phyloP scores from a whole-genome alignment of 2,113 vertebrate genomes.

The Tyrannus savana region DNA sequence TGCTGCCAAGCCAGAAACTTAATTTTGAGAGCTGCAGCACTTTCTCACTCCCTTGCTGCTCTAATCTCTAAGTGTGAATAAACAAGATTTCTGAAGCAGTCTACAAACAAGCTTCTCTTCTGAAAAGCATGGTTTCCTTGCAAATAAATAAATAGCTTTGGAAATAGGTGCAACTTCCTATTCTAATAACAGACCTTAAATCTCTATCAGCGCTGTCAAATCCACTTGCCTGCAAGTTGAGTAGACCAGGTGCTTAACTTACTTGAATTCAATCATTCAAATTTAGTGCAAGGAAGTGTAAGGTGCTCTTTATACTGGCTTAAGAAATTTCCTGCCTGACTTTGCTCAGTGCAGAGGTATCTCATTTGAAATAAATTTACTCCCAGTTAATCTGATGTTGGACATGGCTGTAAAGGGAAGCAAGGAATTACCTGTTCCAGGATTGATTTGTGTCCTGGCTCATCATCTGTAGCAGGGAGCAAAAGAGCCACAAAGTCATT shows the following conservation, averaged over 20 bases:
- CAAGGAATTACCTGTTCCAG: not conserved
- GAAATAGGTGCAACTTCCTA: not conserved
- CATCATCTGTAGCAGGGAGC: not conserved
- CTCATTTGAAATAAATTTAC: not conserved
- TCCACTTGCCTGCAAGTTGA: not conserved
- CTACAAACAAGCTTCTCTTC: not conserved
- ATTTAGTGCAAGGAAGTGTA: not conserved
- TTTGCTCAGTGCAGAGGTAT: not conserved
- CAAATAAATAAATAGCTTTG: not conserved
- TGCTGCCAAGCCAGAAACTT: not conserved
- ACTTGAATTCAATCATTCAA: not conserved
- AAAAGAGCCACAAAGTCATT: not conserved
- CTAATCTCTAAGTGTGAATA: not conserved
- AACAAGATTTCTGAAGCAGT: not conserved
- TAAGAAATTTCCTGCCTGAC: not conserved
- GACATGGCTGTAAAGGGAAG: not conserved
- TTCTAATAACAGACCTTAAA: not conserved
- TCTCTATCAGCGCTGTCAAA: not conserved
- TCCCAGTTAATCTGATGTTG: not conserved
- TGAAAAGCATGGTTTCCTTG: not conserved
- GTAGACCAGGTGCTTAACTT: not conserved
- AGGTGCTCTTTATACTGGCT: not conserved
- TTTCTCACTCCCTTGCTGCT: not conserved
- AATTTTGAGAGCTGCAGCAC: not conserved
- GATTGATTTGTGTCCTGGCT: not conserved